phyloP scores from a whole-genome alignment of 1,140 invertebrate genomes.

The Eriosoma lanigerum region DNA sequence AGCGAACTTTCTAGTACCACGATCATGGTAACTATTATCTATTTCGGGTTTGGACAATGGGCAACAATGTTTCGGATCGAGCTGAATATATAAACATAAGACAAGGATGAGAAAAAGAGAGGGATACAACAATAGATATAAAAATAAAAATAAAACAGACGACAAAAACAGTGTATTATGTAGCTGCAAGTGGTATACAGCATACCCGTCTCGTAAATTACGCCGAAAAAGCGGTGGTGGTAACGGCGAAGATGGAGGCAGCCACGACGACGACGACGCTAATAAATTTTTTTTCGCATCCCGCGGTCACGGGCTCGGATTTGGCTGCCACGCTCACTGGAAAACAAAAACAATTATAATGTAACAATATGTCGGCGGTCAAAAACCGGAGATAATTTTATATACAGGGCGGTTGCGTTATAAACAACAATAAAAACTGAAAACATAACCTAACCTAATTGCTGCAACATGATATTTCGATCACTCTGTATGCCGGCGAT shows the following conservation, averaged over 20 bases:
- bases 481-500: too few species aligned
- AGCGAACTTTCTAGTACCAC: background rate
- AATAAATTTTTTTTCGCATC: slow-evolving; percentile 35
- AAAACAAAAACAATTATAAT: slow-evolving; percentile 38
- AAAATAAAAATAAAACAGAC: background rate
- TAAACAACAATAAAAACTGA: too few species aligned
- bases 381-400: too few species aligned
- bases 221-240: background rate
- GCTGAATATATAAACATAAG: too few species aligned
- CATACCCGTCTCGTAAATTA: slow-evolving; percentile 22
- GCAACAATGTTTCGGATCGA: too few species aligned
- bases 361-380: slow-evolving; percentile 4
- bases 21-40: background rate
- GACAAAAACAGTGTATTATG: background rate
- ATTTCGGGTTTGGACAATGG: too few species aligned
- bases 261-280: background rate
- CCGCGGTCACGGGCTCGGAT: slow-evolving; percentile 25
- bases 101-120: background rate
- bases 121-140: background rate
- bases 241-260: background rate
- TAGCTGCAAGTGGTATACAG: background rate
- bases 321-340: slow-evolving; percentile 39
- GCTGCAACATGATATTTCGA: too few species aligned
- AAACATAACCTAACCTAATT: too few species aligned
- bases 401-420: too few species aligned